Conservation (phyloP, 2,888 invertebrate species). For the Eugnorisma glareosa region DNA sequence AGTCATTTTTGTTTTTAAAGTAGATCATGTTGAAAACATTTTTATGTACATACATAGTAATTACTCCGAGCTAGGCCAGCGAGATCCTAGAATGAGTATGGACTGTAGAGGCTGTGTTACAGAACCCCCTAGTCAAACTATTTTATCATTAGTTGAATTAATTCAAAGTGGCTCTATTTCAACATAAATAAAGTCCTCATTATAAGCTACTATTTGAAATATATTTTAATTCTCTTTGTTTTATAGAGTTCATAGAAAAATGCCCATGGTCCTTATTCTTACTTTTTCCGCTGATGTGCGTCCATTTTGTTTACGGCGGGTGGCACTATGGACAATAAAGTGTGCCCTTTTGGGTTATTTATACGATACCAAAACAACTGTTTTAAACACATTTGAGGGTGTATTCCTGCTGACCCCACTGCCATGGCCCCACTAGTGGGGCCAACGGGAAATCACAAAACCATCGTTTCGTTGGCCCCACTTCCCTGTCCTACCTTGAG, state of each 20-base stretch:
- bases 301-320: not conserved
- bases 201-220: not conserved
- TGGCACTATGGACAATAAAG: not conserved
- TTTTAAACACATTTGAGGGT: not conserved
- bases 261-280: not conserved
- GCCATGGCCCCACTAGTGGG: too few relatives aligned
- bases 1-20: not conserved
- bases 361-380: not conserved
- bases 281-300: not conserved
- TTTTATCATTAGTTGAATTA: not conserved
- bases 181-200: too few relatives aligned
- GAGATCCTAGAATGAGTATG: not conserved
- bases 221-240: not conserved
- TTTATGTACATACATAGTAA: too few relatives aligned
- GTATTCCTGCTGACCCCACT: too few relatives aligned
- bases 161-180: not conserved
- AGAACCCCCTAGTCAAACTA: not conserved
- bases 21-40: too few relatives aligned
- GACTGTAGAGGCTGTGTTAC: not conserved
- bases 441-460: too few relatives aligned
- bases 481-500: too few relatives aligned
- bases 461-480: too few relatives aligned
- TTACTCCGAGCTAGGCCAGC: too few relatives aligned
- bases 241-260: not conserved
- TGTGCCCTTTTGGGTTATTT: not conserved